These are phyloP conservation scores for Urophycis tenuis DNA, from an alignment of 2,797 vertebrate species.

Conservation along the genomic window DNA sequence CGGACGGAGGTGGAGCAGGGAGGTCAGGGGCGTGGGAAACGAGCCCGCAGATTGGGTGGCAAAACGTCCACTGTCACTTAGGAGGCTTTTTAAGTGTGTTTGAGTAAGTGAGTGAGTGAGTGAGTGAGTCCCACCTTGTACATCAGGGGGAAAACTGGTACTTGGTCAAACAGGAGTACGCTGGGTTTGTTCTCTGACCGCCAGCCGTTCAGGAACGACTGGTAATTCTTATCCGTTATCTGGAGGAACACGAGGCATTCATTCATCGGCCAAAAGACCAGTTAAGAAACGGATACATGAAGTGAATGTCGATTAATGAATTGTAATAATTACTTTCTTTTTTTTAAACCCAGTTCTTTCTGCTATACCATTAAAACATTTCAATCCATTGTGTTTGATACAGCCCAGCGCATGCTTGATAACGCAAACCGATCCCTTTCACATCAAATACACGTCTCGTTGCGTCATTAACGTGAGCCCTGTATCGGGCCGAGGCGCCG, in stretches of 20 bases:
- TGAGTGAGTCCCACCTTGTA: conserved; percentile 77
- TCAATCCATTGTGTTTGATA: background rate
- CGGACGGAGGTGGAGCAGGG: conserved; percentile 12
- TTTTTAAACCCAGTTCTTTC: background rate
- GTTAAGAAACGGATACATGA: background rate
- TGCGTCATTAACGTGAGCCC: background rate
- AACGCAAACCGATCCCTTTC: background rate
- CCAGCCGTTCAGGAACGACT: conserved; percentile 82
- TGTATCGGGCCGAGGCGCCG: background rate
- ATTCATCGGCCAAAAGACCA: background rate
- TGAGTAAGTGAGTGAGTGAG: too few relatives aligned
- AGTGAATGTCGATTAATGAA: background rate
- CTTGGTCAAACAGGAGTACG: conserved; percentile 83
- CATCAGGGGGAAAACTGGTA: conserved; percentile 72
- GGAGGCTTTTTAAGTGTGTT: background rate
- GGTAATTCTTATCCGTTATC: conserved; percentile 87
- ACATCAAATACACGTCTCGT: background rate
- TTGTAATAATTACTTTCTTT: background rate
- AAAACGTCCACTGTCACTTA: background rate
- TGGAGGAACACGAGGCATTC: conserved; percentile 48
- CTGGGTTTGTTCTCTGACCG: conserved; percentile 88
- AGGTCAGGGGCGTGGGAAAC: background rate
- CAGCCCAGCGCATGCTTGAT: background rate
- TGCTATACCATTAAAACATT: background rate
- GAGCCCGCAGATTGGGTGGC: background rate